Percentiles rank a stretch among this genome's conserved stretches.
Evolutionary conservation across 2,113 vertebrate species (phyloP).

Genomic region (Bujurquina vittata): DNA sequence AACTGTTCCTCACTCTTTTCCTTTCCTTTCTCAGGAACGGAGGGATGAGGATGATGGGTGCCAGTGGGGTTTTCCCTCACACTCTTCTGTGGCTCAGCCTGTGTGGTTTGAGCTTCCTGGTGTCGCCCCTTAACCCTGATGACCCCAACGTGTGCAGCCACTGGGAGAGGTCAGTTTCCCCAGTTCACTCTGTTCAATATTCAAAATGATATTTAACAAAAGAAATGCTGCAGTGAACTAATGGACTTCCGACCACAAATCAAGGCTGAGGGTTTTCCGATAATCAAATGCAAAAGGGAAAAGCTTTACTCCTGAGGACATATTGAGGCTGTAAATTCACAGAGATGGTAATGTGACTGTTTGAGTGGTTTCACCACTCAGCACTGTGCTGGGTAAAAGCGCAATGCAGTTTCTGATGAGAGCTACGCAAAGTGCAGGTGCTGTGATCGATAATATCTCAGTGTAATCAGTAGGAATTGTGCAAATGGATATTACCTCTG

Average conservation of each 20-base stretch:
- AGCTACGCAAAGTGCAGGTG: constrained; percentile 28
- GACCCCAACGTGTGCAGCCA: constrained; percentile 97
- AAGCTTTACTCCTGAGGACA: constrained; percentile 45
- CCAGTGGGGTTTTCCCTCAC: constrained; percentile 18
- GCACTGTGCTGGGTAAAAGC: constrained; percentile 28
- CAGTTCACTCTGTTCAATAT: not conserved
- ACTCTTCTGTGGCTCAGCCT: constrained; percentile 71
- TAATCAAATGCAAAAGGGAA: constrained; percentile 45
- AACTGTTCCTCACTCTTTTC: not conserved
- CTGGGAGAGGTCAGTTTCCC: constrained; percentile 89
- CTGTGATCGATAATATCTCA: constrained; percentile 45
- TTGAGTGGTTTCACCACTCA: constrained; percentile 49
- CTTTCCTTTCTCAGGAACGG: constrained; percentile 30
- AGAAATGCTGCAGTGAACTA: constrained; percentile 34
- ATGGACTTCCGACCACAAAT: constrained; percentile 60
- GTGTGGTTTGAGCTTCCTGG: constrained; percentile 77
- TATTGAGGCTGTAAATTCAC: constrained; percentile 52
- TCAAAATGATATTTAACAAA: constrained; percentile 17
- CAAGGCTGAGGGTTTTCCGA: constrained; percentile 41
- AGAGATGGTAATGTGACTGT: constrained; percentile 32
- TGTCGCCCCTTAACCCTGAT: constrained; percentile 86
- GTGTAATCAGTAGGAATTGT: constrained; percentile 3
- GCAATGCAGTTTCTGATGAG: constrained; percentile 33
- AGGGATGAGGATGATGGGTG: constrained; percentile 78
- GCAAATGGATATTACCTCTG: constrained; percentile 27